phyloP scores from a whole-genome alignment of 2,888 invertebrate genomes.

The Philonicus albiceps region DNA sequence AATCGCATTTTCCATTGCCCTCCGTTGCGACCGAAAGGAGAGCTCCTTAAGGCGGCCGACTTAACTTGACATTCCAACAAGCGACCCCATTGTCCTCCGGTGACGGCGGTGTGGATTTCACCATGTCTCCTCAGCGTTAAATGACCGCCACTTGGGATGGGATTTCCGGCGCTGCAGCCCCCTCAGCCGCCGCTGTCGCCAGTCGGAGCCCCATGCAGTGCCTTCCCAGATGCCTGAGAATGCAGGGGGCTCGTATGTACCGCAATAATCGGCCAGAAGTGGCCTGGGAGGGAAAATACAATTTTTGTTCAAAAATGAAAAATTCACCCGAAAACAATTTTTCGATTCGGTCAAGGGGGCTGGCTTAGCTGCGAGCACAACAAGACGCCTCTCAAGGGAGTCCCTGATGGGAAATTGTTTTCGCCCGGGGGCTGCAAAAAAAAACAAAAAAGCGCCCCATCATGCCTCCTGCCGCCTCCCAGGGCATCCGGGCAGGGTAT shows the following conservation, averaged over 20 bases:
- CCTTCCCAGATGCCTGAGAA: background rate
- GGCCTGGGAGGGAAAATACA: slow-evolving; percentile 11
- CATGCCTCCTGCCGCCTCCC: slow-evolving; percentile 21
- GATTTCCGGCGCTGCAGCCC: slow-evolving; percentile 32
- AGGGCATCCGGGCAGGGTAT: background rate
- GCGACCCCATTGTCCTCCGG: slow-evolving; percentile 39
- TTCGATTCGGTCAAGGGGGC: background rate
- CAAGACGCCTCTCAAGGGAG: background rate
- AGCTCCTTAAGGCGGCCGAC: slow-evolving; percentile 4
- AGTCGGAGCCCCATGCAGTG: background rate
- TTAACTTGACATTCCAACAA: slow-evolving; percentile 28
- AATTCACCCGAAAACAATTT: background rate
- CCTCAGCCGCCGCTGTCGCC: background rate
- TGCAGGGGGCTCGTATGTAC: background rate
- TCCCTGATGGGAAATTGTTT: background rate
- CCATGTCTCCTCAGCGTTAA: slow-evolving; percentile 36
- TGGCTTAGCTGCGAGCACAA: background rate
- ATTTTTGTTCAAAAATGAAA: slow-evolving; percentile 26
- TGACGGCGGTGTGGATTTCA: slow-evolving; percentile 38
- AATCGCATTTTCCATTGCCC: background rate
- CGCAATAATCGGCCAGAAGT: background rate
- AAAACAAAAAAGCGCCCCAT: slow-evolving; percentile 17
- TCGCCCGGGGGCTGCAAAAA: background rate
- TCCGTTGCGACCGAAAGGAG: background rate
- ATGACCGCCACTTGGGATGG: slow-evolving; percentile 42